A percentile compares a stretch with the other conserved stretches of the same genome.
phyloP scores from a whole-genome alignment of 2,113 vertebrate species.

The Xiphophorus couchianus region DNA sequence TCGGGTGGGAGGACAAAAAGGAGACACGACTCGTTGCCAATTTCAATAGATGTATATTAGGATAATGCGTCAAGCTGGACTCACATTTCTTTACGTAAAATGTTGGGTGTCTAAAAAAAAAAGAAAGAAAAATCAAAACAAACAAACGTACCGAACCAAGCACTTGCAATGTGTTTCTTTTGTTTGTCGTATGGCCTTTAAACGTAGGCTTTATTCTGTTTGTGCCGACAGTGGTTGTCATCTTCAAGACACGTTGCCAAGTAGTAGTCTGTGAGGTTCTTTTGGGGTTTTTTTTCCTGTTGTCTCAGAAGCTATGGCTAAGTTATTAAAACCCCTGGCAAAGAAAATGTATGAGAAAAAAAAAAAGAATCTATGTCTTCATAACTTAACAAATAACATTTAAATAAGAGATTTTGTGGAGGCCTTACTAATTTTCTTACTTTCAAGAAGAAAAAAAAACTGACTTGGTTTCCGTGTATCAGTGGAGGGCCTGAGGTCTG shows the following conservation, averaged over 20 bases:
- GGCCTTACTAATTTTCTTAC: constrained; percentile 84
- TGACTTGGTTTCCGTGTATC: constrained; percentile 70
- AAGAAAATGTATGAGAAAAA: constrained; percentile 36
- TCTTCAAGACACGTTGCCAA: constrained; percentile 76
- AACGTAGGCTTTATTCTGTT: constrained; percentile 72
- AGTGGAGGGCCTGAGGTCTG: constrained; percentile 55
- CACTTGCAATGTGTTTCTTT: constrained; percentile 74
- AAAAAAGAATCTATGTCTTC: constrained; percentile 71
- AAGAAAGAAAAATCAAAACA: too few species aligned
- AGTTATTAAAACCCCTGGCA: constrained; percentile 67
- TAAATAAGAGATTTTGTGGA: constrained; percentile 78
- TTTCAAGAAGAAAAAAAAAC: constrained; percentile 71
- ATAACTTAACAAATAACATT: constrained; percentile 69
- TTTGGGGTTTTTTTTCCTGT: constrained; percentile 37
- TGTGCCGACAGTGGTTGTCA: constrained; percentile 76
- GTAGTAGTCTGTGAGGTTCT: constrained; percentile 74
- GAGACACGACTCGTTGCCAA: constrained; percentile 76
- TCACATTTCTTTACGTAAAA: constrained; percentile 78
- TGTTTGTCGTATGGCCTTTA: constrained; percentile 76
- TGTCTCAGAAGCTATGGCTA: constrained; percentile 72
- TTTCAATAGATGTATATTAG: constrained; percentile 79
- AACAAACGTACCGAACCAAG: constrained; percentile 66
- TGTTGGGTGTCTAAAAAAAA: constrained; percentile 73
- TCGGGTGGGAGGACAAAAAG: constrained; percentile 22
- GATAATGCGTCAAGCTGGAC: constrained; percentile 72